Evolutionary conservation across 1,140 invertebrate species (phyloP), one percentile per base, ranked within the genome.

Genomic region (Hypsibius dujardini): DNA sequence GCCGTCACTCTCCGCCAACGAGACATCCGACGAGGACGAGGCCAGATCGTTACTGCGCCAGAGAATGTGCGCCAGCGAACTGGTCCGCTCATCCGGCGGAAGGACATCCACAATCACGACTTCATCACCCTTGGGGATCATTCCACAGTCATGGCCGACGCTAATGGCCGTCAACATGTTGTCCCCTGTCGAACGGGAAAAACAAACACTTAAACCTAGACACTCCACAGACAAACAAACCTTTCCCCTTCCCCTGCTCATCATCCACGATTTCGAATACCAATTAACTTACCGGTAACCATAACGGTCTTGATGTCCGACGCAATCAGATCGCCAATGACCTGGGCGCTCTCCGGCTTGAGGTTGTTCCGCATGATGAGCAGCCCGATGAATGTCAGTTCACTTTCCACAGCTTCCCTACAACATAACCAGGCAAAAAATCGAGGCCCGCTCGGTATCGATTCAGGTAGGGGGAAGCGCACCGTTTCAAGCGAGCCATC

Each of bases 141-240:
- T 95, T 2, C 88, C 88, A 80, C 94, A 98, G 77, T 98, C 92
- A 73, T 88, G 86, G 0, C 92, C 94, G 42, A 98, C 94, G 79
- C 90, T 93, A 1, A 96, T 83, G 0, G 94, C 95, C 0, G 95
- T 98, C 75, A 95, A 85, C 72, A 98, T 87, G 80, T 98, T 98
- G 79, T 98, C 95, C 70, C 93, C 92, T 88, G 74, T 46, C 7
- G 7, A n/a, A 56, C n/a, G n/a, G 50, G 50, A 0, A 12, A n/a
- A 12, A n/a, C n/a, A 7, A n/a, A 12, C 7, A 56, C 7, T 56
- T 56, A 56, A 56, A 56, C 50, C 28, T 28, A 56, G 0, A 56
- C 7, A 56, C 7, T 56, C 50, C 50, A 56, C 7, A 7, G 7
- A 12, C 50, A 56, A 56, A 56, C n/a, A 56, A 7, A 7, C 28